A percentile compares a stretch with the other conserved stretches of the same genome.
These are phyloP conservation scores for Eupsittula cactorum DNA, from an alignment of 2,113 vertebrate genomes.

Conservation along the genomic window DNA sequence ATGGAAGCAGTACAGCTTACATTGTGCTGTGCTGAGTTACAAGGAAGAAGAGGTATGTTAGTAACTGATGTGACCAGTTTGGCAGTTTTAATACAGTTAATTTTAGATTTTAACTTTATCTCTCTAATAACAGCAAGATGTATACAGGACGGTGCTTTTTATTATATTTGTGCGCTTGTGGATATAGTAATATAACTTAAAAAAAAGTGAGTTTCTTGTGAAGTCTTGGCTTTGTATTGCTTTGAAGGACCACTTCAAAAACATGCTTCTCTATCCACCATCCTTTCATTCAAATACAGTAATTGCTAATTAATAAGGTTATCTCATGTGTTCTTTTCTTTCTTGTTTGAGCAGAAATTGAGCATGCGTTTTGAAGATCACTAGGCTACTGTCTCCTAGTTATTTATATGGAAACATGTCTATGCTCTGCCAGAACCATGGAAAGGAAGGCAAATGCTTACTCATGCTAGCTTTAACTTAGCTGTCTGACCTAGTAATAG, in stretches of 20 bases:
- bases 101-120: background rate
- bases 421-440: background rate
- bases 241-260: background rate
- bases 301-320: background rate
- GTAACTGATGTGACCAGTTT: background rate
- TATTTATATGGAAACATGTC: background rate
- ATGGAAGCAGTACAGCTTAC: rapidly evolving
- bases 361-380: background rate
- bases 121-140: background rate
- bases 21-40: rapidly evolving
- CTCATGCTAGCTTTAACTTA: background rate
- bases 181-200: background rate
- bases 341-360: background rate
- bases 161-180: background rate
- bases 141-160: background rate
- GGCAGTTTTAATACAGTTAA: background rate
- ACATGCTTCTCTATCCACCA: background rate
- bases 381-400: rapidly evolving
- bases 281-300: background rate
- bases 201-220: background rate
- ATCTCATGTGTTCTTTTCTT: background rate
- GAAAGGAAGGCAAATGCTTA: background rate
- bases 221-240: background rate
- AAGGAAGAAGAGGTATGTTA: background rate
- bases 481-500: background rate